Evolutionary conservation across 1,140 invertebrate species (phyloP), one percentile per base, ranked within the genome.

Genomic region (Ylistrum balloti): DNA sequence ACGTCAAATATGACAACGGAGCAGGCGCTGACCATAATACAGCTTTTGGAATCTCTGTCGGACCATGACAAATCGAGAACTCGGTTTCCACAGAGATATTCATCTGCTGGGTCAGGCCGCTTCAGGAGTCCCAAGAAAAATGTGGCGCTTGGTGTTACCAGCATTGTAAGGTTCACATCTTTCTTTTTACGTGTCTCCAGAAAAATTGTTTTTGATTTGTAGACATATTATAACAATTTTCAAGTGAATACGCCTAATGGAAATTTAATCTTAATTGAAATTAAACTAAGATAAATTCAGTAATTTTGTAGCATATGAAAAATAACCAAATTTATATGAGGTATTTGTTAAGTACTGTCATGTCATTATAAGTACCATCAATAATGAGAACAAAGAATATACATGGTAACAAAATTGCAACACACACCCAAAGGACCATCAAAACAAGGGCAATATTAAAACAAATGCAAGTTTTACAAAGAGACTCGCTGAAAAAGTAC

Each of bases 51-150:
- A 13, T 38, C 17, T 10, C 85, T 90, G 32, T 45, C 85, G 17
- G 41, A 86, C 15, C 87, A 86, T 86, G 89, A 90, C 86, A 90
- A 85, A 48, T 86, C 32, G 38, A 86, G 89, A 34, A 87, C 89
- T 17, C 85, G 86, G 20, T 90, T 90, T 85, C 56, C 86, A 33
- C 33, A 38, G 33, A 33, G 86, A 33, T 35, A 22, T 32, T 45
- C 33, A 2, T 45, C 48, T 9, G 28, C n/a, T 20, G 45, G 32
- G 17, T 13, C 48, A 33, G 89, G 86, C n/a, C 38, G 87, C 17
- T 90, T 90, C 41, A 90, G 56, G 56, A 74, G 32, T 87, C 86
- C 86, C 33, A 88, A 41, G 86, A 90, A 88, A 88, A 74, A 87
- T 33, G 86, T 90, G 13, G 87, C 89, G n/a, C 87, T 35, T 56